These are phyloP conservation scores for Tinea semifulvella DNA, from an alignment of 2,888 invertebrate species.

Conservation along the genomic window DNA sequence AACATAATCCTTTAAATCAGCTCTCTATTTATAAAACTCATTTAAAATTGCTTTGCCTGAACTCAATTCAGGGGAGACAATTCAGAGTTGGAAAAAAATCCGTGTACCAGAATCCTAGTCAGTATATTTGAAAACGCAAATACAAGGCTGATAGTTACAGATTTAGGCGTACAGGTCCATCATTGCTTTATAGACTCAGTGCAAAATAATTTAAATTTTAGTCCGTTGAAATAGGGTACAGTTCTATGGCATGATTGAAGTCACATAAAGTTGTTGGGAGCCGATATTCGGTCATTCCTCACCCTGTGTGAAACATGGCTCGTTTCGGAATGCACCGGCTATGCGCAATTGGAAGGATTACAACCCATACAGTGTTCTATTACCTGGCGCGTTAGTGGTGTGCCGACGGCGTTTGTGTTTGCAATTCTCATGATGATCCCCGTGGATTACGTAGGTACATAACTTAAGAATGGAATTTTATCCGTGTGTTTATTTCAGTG, in stretches of 20 bases:
- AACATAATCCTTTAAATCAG: no score
- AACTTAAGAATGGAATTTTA: no score
- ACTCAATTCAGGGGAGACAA: no score
- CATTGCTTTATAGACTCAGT: neutral
- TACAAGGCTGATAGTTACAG: neutral
- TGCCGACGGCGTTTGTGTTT: conserved; percentile 24
- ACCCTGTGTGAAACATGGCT: conserved; percentile 26
- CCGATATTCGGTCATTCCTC: neutral
- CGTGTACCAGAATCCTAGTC: neutral
- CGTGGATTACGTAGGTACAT: neutral
- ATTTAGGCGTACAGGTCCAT: neutral
- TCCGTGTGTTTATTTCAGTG: no score
- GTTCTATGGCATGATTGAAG: neutral
- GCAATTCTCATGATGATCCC: conserved; percentile 4
- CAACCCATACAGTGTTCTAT: conserved; percentile 45
- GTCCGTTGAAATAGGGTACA: neutral
- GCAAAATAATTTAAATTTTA: neutral
- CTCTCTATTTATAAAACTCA: no score
- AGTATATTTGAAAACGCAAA: neutral
- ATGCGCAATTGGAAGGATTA: conserved; percentile 60
- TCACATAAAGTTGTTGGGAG: neutral
- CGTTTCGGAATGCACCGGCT: conserved; percentile 43
- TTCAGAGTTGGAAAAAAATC: no score
- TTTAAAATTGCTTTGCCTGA: no score
- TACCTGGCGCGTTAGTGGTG: conserved; percentile 49